These are phyloP conservation scores for Diloba caeruleocephala DNA, from an alignment of 2,888 invertebrate genomes.

Conservation along the genomic window DNA sequence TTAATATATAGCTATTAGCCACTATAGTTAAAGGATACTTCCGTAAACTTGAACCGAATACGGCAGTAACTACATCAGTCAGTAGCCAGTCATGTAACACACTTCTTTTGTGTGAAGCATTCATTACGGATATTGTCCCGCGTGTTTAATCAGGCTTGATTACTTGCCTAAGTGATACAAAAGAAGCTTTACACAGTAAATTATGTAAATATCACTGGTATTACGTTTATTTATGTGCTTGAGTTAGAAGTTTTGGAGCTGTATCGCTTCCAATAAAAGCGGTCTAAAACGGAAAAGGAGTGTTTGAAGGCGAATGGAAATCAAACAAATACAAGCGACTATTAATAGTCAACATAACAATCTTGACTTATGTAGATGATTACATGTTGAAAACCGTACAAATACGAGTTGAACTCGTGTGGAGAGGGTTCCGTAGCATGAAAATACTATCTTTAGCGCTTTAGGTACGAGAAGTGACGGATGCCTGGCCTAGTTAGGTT, in stretches of 20 bases:
- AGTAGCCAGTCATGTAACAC: conserved; percentile 30
- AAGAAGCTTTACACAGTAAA: conserved; percentile 33
- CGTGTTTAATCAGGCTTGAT: conserved; percentile 39
- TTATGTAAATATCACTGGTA: conserved; percentile 38
- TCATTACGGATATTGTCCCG: conserved; percentile 46
- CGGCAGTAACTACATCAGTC: conserved; percentile 14
- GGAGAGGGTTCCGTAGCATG: no score
- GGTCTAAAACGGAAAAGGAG: no score
- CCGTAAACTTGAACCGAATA: conserved; percentile 33
- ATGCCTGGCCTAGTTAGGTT: no score
- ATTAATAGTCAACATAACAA: no score
- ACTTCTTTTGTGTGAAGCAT: conserved; percentile 41
- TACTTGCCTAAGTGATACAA: conserved; percentile 38
- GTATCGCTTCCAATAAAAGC: no score
- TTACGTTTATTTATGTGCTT: conserved; percentile 30
- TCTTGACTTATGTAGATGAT: no score
- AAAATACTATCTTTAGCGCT: no score
- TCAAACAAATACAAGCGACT: no score
- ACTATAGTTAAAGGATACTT: conserved; percentile 24
- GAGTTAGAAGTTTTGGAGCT: conserved; percentile 2
- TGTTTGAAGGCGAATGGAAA: no score
- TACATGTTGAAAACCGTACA: no score
- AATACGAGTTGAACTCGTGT: no score
- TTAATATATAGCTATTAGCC: conserved; percentile 11
- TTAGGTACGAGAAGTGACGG: no score